Conservation (phyloP, 2,888 invertebrate species). For the Sphaeridia pumilis region DNA sequence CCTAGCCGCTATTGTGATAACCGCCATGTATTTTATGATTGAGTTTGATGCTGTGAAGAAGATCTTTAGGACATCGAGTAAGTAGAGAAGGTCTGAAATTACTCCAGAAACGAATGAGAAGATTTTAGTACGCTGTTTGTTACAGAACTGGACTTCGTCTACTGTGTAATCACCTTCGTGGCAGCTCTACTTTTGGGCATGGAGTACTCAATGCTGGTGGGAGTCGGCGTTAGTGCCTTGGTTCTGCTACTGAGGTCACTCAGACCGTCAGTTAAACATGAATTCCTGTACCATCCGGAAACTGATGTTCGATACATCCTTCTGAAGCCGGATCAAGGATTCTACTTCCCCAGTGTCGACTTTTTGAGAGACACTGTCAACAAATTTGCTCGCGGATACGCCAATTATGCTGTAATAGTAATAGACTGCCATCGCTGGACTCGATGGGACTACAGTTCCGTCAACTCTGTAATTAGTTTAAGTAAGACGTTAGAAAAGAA, state of each 20-base stretch:
- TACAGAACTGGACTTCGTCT: constrained; percentile 73
- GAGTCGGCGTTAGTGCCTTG: constrained; percentile 65
- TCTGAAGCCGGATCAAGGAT: constrained; percentile 21
- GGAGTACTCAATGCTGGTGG: constrained; percentile 75
- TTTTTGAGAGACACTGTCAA: constrained; percentile 20
- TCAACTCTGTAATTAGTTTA: constrained; percentile 19
- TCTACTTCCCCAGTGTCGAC: constrained; percentile 29
- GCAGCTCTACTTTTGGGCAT: constrained; percentile 68
- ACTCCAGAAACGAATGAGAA: background rate
- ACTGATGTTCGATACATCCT: constrained; percentile 16
- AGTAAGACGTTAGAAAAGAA: constrained; percentile 28
- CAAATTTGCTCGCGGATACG: constrained; percentile 18
- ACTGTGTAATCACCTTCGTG: constrained; percentile 70
- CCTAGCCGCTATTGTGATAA: constrained; percentile 74
- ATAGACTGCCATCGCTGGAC: constrained; percentile 22
- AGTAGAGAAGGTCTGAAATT: constrained; percentile 37
- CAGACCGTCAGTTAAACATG: constrained; percentile 66
- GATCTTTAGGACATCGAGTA: constrained; percentile 70
- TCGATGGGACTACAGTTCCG: constrained; percentile 22
- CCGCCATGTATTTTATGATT: constrained; percentile 74
- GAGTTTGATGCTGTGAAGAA: constrained; percentile 51
- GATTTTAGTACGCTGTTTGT: background rate
- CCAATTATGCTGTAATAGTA: constrained; percentile 17
- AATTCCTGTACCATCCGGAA: constrained; percentile 49
- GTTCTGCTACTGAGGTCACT: constrained; percentile 81